Base-by-base conservation (phyloP, 2,113 vertebrate genomes). In the Lichenostomus cassidix region DNA sequence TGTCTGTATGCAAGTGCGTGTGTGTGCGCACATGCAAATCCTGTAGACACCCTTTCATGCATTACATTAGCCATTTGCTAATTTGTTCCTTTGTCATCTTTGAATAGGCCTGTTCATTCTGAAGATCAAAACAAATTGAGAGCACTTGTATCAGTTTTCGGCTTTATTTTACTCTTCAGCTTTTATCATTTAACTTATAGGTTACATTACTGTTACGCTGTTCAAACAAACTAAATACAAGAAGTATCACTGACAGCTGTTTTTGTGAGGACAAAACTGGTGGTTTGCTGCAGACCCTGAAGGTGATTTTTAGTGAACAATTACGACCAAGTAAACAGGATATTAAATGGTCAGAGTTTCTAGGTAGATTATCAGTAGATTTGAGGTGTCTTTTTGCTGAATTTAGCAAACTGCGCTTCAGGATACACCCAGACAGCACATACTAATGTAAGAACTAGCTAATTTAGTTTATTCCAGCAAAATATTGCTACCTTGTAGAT, bases 1-100 rank as follows among this genome's bases (percentile, higher is more conserved):
- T 78, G 81, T 92, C 65, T 94, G 81, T 95, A 39, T 41, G 65
- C 69, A 42, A 69, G 64, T 41, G 81, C 28, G 13, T 27, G 47
- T 55, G 88, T 76, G 81, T 60, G 90, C 1, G 3, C 90, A 83
- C 90, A 23, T 58, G 95, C 90, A 59, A 47, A 88, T 67, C 92
- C 68, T 50, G 84, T 88, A 84, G 91, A 73, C 15, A 3, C 67
- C 83, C 68, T 75, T 68, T 75, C 79, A 20, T 68, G 71, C 92
- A 62, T 96, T 83, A 20, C 90, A 50, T 96, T 94, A 90, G 83
- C 89, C 93, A 76, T 94, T 90, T 87, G 89, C 94, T 97, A 96
- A 97, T 97, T 95, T 95, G 93, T 96, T 97, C 91, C 65, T 95
- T 89, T 97, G 94, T 92, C 89, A 82, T 94, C 92, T 94, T 87